Evolutionary conservation across 2,797 vertebrate species (phyloP), one percentile per base, ranked within the genome.

Genomic region (Synaphobranchus kaupii): DNA sequence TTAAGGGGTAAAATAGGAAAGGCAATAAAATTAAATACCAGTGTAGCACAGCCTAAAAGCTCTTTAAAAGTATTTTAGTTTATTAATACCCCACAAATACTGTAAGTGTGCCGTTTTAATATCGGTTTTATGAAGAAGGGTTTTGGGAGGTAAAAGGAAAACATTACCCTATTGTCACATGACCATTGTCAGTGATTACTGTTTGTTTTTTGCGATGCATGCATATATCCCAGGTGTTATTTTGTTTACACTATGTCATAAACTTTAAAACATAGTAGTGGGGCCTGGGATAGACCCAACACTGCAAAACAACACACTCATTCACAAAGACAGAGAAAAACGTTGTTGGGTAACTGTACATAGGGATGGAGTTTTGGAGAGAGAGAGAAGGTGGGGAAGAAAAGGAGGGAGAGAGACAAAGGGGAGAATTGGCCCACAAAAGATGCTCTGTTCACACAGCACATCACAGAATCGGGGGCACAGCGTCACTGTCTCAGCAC

Each of bases 401-500:
- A 60, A 2, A 81, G 25, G 25, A 34, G 50, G 10, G 47, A 13
- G 68, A n/a, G 3, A 4, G 52, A 22, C 6, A 7, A 52, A 31
- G 73, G 68, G 31, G 52, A 83, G 34, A 39, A 13, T 34, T 44
- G 84, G 34, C 34, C 4, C 28, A 84, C 28, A 48, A 66, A 58
- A 54, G 82, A 83, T 15, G 50, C 52, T 31, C 82, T 31, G 17
- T 17, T 56, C 52, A 83, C 82, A 83, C 50, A 34, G 50, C 82
- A 83, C 82, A 54, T 22, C 82, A 54, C 82, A 54, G 82, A 54
- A n/a, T n/a, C 22, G 73, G 34, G 84, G 66, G 39, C 15, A 88
- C 81, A 76, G 28, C 58, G 28, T 56, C 56, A 89, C 50, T 54
- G 71, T 63, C n/a, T 47, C 8, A 44, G 91, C 90, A 92, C 84